A percentile compares a stretch with the other conserved stretches of the same genome.
Evolutionary conservation across 2,888 invertebrate species (phyloP).

Genomic region (Ganaspis brasiliensis): DNA sequence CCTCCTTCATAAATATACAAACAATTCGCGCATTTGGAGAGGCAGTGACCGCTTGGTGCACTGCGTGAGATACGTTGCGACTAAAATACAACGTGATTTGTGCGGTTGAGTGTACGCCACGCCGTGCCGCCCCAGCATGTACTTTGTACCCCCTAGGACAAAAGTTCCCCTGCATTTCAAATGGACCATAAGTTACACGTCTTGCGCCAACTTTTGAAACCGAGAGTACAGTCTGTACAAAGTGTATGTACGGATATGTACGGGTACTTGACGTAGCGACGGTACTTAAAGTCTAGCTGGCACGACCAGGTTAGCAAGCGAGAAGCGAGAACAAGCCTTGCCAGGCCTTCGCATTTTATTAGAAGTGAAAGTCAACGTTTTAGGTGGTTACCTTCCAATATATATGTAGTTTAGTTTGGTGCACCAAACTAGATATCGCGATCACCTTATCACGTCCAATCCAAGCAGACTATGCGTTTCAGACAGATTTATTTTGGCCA

Average conservation of each 20-base stretch:
- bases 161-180: constrained; percentile 35
- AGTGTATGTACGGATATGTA: constrained; percentile 36
- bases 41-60: constrained; percentile 38
- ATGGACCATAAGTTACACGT: constrained; percentile 36
- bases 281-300: constrained; percentile 47
- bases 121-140: constrained; percentile 29
- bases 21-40: constrained; percentile 41
- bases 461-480: no score
- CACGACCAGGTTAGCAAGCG: constrained; percentile 58
- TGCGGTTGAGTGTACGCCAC: constrained; percentile 34
- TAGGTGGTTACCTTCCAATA: constrained; percentile 65
- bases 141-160: constrained; percentile 31
- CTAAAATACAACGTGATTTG: constrained; percentile 43
- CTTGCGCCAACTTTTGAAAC: constrained; percentile 23
- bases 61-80: constrained; percentile 40
- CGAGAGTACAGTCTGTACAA: constrained; percentile 34
- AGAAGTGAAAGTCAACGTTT: constrained; percentile 76
- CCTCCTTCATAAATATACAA: constrained; percentile 44
- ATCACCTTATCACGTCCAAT: background rate
- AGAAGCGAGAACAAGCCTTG: constrained; percentile 35
- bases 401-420: background rate
- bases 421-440: background rate
- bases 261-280: constrained; percentile 44
- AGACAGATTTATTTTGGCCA: constrained; percentile 30
- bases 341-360: constrained; percentile 76